Conservation (phyloP, 2,113 vertebrate genomes). For the Thamnophis sirtalis region DNA sequence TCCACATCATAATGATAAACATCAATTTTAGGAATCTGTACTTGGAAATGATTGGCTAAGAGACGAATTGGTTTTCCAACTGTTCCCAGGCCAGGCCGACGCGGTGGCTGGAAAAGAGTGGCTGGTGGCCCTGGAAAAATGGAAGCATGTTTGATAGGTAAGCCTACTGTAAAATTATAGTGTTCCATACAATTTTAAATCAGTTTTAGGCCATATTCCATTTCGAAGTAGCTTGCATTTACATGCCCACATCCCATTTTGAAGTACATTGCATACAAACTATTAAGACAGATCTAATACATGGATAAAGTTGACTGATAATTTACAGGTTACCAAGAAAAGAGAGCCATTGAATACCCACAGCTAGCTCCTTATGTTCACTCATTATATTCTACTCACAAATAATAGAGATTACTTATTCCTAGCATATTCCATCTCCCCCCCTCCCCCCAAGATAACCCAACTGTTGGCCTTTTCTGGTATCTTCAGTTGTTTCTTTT, state of each 20-base stretch:
- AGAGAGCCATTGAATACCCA: background rate
- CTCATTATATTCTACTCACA: background rate
- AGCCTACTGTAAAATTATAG: background rate
- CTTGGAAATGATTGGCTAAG: slow-evolving; percentile 98
- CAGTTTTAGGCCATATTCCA: background rate
- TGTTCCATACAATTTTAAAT: background rate
- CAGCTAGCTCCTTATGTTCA: background rate
- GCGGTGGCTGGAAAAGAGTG: slow-evolving; percentile 94
- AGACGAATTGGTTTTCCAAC: slow-evolving; percentile 98
- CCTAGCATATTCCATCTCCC: background rate
- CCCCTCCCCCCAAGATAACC: background rate
- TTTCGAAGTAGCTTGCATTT: background rate
- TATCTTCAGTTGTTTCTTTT: background rate
- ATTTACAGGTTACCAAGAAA: background rate
- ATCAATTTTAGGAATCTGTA: slow-evolving; percentile 99
- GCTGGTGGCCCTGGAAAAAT: slow-evolving; percentile 81
- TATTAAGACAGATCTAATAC: background rate
- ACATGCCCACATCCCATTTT: background rate
- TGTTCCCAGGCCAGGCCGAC: slow-evolving; percentile 94
- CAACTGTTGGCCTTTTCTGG: background rate
- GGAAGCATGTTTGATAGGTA: slow-evolving; percentile 1
- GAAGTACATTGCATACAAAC: background rate
- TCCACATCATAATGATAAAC: slow-evolving; percentile 99
- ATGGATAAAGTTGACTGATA: background rate
- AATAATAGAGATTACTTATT: background rate